phyloP scores from a whole-genome alignment of 2,888 invertebrate species.

The Harmothoe impar region DNA sequence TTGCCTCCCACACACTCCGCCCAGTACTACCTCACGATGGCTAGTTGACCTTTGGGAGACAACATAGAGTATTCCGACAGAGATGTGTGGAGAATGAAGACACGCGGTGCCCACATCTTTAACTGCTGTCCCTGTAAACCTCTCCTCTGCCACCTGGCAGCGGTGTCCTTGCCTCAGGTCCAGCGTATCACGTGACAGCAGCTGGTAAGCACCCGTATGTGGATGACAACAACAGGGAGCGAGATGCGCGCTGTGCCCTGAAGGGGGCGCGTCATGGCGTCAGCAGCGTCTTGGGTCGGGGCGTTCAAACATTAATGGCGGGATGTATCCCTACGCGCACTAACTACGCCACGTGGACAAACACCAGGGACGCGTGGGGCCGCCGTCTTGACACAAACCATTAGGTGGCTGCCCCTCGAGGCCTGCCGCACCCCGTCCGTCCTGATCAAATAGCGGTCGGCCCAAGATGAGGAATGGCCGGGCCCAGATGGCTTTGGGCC shows the following conservation, averaged over 20 bases:
- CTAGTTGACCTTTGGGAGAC: too few species aligned
- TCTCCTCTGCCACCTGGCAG: too few species aligned
- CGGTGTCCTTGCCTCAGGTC: too few species aligned
- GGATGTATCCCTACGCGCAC: neutral
- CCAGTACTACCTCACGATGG: too few species aligned
- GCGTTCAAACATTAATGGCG: slow-evolving; percentile 52
- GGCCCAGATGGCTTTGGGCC: neutral
- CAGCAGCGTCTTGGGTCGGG: neutral
- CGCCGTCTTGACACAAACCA: slow-evolving; percentile 51
- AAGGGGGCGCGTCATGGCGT: neutral
- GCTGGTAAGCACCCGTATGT: neutral
- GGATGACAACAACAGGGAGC: neutral
- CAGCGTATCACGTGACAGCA: too few species aligned
- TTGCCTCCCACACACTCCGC: too few species aligned
- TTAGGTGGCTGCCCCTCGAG: neutral
- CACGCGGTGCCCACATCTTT: too few species aligned
- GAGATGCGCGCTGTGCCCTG: neutral
- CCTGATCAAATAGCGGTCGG: slow-evolving; percentile 32
- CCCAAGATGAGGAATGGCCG: neutral
- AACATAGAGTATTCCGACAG: too few species aligned
- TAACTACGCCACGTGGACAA: slow-evolving; percentile 25
- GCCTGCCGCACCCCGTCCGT: neutral
- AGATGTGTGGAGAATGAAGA: too few species aligned
- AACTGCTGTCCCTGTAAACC: too few species aligned
- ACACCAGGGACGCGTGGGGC: slow-evolving; percentile 19